Base-by-base conservation (phyloP, 2,888 invertebrate genomes). In the Xanthorhoe spadicearia region DNA sequence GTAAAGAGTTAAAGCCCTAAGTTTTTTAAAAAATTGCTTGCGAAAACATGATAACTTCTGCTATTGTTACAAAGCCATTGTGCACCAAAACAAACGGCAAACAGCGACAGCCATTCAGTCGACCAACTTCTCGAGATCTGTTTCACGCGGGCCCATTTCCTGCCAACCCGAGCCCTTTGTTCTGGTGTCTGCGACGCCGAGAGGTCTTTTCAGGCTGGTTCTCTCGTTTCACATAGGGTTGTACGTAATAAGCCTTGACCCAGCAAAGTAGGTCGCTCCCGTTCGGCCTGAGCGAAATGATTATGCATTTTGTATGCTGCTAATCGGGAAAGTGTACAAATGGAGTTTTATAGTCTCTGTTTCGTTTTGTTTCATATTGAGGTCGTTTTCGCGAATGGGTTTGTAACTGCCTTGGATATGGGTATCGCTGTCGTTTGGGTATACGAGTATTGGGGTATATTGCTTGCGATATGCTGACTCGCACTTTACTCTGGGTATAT, bases 271-370 rank as follows among this genome's bases (percentile, higher is more conserved):
- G 85, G 85, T 83, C 85, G 72, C 67, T 65, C 72, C 73, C 72
- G 71, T 69, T 75, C 73, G 72, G 75, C 75, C 68, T 61, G 72
- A 76, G 75, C 73, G 70, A 77, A 76, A 70, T 78, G 74, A 81
- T 80, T 83, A 80, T 83, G 83, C 83, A 83, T 80, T 82, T 83
- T 82, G 76, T 74, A 80, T 82, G 74, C 66, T 69, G 76, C 70
- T 76, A 77, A 80, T 79, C 77, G 77, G 70, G 74, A 68, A 74
- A 72, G 68, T 76, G 77, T 77, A 74, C 54, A 61, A 68, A 69
- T 65, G 65, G 61, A 38, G 52, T 60, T 51, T 64, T 68, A 64
- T 66, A 66, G 63, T 19, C 15, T 38, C 49, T 66, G 57, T 66
- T 70, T 61, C 52, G 48, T 62, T 65, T 54, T 58, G 62, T 64